Evolutionary conservation across 2,888 invertebrate genomes (phyloP).

Genomic region (Actias luna): DNA sequence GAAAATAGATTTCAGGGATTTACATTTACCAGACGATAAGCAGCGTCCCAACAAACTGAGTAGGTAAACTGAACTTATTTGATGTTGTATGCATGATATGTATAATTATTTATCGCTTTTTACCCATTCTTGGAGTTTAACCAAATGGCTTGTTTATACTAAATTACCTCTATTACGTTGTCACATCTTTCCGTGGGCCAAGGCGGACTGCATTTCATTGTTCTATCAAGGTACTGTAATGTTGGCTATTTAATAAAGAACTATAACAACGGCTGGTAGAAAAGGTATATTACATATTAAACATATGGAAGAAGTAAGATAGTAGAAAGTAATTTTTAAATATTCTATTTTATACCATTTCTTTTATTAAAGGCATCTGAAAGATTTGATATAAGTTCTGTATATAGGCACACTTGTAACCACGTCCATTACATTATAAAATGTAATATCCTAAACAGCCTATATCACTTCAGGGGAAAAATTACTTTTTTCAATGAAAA

Average conservation of each 20-base stretch:
- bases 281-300: background rate
- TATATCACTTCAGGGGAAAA: too few species aligned
- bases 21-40: constrained; percentile 84
- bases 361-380: background rate
- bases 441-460: too few species aligned
- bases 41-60: constrained; percentile 77
- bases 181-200: background rate
- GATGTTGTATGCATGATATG: constrained; percentile 66
- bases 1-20: constrained; percentile 96
- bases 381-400: too few species aligned
- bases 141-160: constrained; percentile 5
- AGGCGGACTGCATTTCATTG: constrained; percentile 3
- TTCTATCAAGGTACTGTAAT: background rate
- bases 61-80: constrained; percentile 75
- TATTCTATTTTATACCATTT: background rate
- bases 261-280: background rate
- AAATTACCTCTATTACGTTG: constrained; percentile 11
- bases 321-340: background rate
- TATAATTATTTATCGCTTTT: constrained; percentile 1
- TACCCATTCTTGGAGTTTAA: background rate
- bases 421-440: too few species aligned
- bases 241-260: background rate
- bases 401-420: too few species aligned
- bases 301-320: background rate
- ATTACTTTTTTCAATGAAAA: too few species aligned